phyloP scores from a whole-genome alignment of 2,888 invertebrate species.

The Mesorhabditis spiculigera region DNA sequence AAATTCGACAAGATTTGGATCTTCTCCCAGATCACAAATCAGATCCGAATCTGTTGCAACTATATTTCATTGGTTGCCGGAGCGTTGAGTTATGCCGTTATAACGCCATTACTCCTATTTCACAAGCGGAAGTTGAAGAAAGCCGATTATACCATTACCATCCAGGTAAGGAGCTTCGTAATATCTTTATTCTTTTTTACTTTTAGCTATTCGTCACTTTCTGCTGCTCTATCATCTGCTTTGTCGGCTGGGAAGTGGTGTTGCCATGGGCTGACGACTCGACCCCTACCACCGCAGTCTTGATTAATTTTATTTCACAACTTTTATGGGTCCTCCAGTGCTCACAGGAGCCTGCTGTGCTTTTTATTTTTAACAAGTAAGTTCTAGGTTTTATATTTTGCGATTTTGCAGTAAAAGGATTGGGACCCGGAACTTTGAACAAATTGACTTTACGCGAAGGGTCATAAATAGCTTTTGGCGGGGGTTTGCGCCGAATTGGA shows the following conservation, averaged over 20 bases:
- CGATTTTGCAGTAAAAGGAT: too few species aligned
- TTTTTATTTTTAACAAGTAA: background rate
- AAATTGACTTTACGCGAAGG: too few species aligned
- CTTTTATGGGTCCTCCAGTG: conserved; percentile 5
- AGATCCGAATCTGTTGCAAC: conserved; percentile 2
- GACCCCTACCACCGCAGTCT: background rate
- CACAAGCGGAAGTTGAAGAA: background rate
- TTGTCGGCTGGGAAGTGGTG: conserved; percentile 3
- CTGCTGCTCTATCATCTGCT: background rate
- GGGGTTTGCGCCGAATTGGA: too few species aligned
- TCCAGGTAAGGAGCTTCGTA: background rate
- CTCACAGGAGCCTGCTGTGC: conserved; percentile 1
- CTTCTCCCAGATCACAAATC: conserved; percentile 4
- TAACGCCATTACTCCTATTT: background rate
- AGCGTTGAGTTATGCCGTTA: background rate
- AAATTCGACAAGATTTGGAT: background rate
- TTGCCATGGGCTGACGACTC: conserved; percentile 2
- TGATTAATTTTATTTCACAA: conserved; percentile 1
- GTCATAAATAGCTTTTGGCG: too few species aligned
- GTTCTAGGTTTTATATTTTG: background rate
- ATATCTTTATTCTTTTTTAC: background rate
- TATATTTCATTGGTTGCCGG: background rate
- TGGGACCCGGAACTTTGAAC: too few species aligned
- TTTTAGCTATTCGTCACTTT: background rate
- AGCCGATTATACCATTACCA: background rate